Percentiles rank a stretch among this genome's conserved stretches.
Conservation (phyloP, 2,888 invertebrate species). For the Allygus modestus region DNA sequence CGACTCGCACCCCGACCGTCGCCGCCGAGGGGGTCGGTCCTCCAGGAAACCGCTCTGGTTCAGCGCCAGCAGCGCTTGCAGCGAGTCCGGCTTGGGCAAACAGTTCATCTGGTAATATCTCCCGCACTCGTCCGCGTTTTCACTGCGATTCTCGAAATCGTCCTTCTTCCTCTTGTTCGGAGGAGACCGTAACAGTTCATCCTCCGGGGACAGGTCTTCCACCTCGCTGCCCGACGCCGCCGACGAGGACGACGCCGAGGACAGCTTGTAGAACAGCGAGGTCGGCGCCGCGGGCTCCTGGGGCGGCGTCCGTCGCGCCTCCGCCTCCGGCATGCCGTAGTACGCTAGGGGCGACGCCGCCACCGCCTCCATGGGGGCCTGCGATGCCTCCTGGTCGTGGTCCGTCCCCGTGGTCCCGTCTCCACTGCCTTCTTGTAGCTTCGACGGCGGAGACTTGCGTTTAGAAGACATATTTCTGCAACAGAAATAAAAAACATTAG, state of each 20-base stretch:
- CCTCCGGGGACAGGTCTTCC: constrained; percentile 74
- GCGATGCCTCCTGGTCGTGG: neutral
- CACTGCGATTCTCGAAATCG: constrained; percentile 6
- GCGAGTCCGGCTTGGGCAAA: constrained; percentile 47
- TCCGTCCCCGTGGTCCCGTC: constrained; percentile 60
- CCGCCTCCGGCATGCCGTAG: constrained; percentile 73
- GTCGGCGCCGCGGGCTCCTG: constrained; percentile 29
- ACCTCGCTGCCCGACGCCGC: constrained; percentile 75
- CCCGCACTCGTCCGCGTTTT: constrained; percentile 43
- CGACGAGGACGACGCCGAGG: constrained; percentile 75
- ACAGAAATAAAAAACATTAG: constrained; percentile 73
- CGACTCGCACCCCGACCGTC: constrained; percentile 77
- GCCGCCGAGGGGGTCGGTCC: constrained; percentile 25
- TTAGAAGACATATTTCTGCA: constrained; percentile 97
- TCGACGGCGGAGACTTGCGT: constrained; percentile 96
- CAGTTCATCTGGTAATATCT: constrained; percentile 58
- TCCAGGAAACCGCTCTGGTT: constrained; percentile 59
- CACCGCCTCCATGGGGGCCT: constrained; percentile 27
- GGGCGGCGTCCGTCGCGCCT: constrained; percentile 77
- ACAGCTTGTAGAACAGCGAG: constrained; percentile 70
- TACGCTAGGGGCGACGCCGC: constrained; percentile 63
- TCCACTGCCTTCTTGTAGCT: constrained; percentile 88
- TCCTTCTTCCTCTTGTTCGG: constrained; percentile 62
- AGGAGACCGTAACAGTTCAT: constrained; percentile 56
- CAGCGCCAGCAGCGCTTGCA: constrained; percentile 58